Base-by-base conservation (phyloP, 2,797 vertebrate genomes). In the Remorina albescens region DNA sequence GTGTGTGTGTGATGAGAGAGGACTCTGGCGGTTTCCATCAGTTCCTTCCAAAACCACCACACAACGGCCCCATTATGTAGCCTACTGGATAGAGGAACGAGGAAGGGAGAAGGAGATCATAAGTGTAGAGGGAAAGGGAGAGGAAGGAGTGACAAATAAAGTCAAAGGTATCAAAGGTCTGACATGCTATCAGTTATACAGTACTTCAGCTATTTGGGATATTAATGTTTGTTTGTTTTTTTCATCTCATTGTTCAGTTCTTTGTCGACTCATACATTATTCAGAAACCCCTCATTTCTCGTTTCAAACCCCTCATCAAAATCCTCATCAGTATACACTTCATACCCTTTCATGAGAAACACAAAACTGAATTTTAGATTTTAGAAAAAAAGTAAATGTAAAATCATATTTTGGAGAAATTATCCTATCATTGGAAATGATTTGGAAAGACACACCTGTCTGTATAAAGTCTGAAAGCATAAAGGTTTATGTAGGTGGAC, bases 1-100 rank as follows among this genome's bases (percentile, higher is more conserved):
- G 57, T 67, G 76, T 47, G 58, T 68, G 44, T 25, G 56, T 71
- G 76, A 83, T 82, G 85, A 90, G 79, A 74, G 81, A 78, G 74
- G 64, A 75, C 80, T 75, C 75, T 86, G 47, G 83, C 80, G 87
- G 90, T 93, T 93, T 92, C 92, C 91, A 91, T 92, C 80, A 72
- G 86, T 76, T 85, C 82, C 63, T 84, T 92, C 89, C 91, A 93
- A 91, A 88, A 89, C 87, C 89, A 63, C 86, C 86, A 84, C 87
- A 92, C 91, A 92, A 90, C 89, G 77, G 81, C 73, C 69, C 90
- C 88, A 92, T 93, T 93, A 93, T 93, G 89, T 70, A 86, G 87
- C 85, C 81, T 81, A 82, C 74, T 79, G 84, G 69, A 83, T 71
- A 42, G 84, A 88, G 67, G 63, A 70, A 69, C 75, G 85, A 80